Base-by-base conservation (phyloP, 2,888 invertebrate genomes). In the Chymomyza amoena region DNA sequence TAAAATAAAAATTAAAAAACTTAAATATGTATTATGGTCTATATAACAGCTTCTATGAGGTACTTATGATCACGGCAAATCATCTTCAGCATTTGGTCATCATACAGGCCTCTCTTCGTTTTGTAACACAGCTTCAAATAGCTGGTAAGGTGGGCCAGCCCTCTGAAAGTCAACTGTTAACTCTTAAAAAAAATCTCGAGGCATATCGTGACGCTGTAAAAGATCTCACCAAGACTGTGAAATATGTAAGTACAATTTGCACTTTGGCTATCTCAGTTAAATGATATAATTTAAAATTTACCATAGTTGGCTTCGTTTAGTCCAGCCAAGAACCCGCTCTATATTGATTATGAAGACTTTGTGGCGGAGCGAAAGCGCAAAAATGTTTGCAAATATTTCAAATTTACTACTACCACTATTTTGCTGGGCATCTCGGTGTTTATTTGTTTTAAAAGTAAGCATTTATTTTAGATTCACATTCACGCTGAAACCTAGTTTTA, bases 21-120 rank as follows among this genome's bases (percentile, higher is more conserved):
- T 25, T 16, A n/a, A 4, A 59, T n/a, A 10, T 16, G 13, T 20
- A 15, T 10, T 7, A 2, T 7, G 3, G 15, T n/a, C 25, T 10
- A 0, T 5, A 18, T 79, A 76, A 13, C 68, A 91, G 91, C 69
- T 91, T 91, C 69, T 91, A 91, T 72, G 90, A 91, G 65, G 89
- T 91, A 13, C 86, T 91, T 0, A 85, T 91, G 88, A 78, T 91
- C 10, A 83, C 90, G 0, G 90, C 90, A 61, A 91, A 91, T 79
- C 91, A 91, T 73, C 70, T 91, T 45, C 91, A 90, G 81, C 89
- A 91, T 76, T 74, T 91, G 66, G 78, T 91, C 4, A 88, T 90
- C 3, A 81, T 91, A 1, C 90, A 84, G 70, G 77, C 91, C 4
- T 80, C 90, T 0, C 15, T 91, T 4, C 88, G 84, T 36, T 91